A percentile compares a stretch with the other conserved stretches of the same genome.
phyloP scores from a whole-genome alignment of 1,140 invertebrate species.

The Lucilia sericata region DNA sequence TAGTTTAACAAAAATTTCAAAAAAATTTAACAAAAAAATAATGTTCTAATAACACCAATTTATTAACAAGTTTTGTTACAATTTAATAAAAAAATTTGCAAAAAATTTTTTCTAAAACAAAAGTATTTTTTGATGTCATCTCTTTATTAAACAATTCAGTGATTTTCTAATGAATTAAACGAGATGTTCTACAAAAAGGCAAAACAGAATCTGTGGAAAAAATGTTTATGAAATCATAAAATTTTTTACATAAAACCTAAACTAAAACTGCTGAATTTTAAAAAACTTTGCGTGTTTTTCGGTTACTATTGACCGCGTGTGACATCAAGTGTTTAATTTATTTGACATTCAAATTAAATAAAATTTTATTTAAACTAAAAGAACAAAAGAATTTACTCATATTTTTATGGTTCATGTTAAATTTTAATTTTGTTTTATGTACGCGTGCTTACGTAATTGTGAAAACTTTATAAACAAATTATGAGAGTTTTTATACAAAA shows the following conservation, averaged over 20 bases:
- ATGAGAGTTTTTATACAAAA: neutral
- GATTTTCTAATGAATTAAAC: slow-evolving; percentile 3
- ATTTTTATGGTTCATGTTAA: neutral
- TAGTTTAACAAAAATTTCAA: neutral
- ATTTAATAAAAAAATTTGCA: neutral
- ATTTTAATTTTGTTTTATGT: neutral
- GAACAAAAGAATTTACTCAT: slow-evolving; percentile 24
- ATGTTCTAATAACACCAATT: neutral
- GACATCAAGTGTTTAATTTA: slow-evolving; percentile 49
- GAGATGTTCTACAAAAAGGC: neutral
- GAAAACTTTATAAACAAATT: slow-evolving; percentile 47
- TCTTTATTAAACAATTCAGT: slow-evolving; percentile 16
- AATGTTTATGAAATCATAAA: too few species aligned
- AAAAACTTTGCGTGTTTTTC: slow-evolving; percentile 20
- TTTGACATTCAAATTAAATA: slow-evolving; percentile 53
- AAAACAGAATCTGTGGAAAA: neutral
- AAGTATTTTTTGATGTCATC: neutral
- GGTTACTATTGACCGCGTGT: slow-evolving; percentile 43
- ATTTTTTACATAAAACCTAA: neutral
- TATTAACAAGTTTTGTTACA: neutral
- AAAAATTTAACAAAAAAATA: neutral
- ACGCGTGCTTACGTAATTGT: slow-evolving; percentile 56
- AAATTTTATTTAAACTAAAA: neutral
- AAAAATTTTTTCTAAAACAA: neutral
- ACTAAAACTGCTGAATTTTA: neutral